A percentile compares a stretch with the other conserved stretches of the same genome.
phyloP scores from a whole-genome alignment of 2,797 vertebrate genomes.

The Emys orbicularis region DNA sequence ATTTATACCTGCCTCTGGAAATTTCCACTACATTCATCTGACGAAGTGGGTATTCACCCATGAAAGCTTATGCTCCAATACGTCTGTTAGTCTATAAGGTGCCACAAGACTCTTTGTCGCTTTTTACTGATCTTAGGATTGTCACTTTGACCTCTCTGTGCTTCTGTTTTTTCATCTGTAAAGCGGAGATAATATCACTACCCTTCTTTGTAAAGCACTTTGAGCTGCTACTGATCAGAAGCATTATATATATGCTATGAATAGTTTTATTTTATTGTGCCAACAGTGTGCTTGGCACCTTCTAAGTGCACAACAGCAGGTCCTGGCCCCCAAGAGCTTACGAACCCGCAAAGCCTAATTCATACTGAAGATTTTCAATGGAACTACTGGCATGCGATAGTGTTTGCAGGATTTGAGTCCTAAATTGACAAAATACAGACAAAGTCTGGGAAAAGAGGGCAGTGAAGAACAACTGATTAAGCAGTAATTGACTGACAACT shows the following conservation, averaged over 20 bases:
- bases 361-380: neutral
- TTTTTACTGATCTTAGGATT: no score
- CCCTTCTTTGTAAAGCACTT: neutral
- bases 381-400: neutral
- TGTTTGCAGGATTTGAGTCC: neutral
- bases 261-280: neutral
- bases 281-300: neutral
- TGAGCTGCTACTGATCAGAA: neutral
- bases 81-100: no score
- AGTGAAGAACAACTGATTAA: neutral
- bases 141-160: neutral
- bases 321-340: neutral
- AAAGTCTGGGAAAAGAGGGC: constrained; percentile 1
- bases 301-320: neutral
- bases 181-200: neutral
- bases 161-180: neutral
- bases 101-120: no score
- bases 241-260: neutral
- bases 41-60: no score
- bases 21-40: no score
- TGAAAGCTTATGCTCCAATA: no score
- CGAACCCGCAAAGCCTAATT: neutral
- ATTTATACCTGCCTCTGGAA: no score
- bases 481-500: neutral
- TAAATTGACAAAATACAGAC: neutral